phyloP scores from a whole-genome alignment of 1,140 invertebrate species.

The Popillia japonica region DNA sequence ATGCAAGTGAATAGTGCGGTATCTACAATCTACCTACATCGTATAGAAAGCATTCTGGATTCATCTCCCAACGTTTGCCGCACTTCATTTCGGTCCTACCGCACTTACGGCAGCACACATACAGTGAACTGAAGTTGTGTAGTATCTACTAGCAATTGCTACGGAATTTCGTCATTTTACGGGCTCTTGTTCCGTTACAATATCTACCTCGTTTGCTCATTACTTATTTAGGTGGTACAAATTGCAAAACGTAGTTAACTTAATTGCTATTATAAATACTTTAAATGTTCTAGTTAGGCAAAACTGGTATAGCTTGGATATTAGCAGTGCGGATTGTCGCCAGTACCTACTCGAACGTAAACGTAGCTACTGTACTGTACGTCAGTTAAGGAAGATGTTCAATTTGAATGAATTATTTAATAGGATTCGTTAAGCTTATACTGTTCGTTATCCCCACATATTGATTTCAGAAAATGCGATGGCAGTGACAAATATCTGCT shows the following conservation, averaged over 20 bases:
- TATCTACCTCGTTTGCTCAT: neutral
- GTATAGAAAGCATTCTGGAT: neutral
- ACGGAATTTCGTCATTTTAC: neutral
- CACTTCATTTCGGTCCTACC: neutral
- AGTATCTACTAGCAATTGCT: neutral
- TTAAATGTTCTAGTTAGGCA: neutral
- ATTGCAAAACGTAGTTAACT: constrained; percentile 21
- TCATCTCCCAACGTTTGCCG: neutral
- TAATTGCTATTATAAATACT: constrained; percentile 24
- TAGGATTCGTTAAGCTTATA: too few species aligned
- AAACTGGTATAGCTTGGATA: neutral
- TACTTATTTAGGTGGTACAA: constrained; percentile 7
- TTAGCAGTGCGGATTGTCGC: neutral
- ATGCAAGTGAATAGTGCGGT: neutral
- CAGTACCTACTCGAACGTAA: neutral
- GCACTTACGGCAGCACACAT: neutral
- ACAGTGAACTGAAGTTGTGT: neutral
- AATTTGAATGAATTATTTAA: too few species aligned
- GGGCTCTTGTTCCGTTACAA: neutral
- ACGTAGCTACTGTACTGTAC: neutral
- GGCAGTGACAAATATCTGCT: too few species aligned
- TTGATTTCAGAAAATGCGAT: too few species aligned
- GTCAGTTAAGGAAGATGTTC: too few species aligned
- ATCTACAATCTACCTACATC: constrained; percentile 9
- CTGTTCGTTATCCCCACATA: too few species aligned